phyloP scores from a whole-genome alignment of 1,140 invertebrate species.

The Aethina tumida region DNA sequence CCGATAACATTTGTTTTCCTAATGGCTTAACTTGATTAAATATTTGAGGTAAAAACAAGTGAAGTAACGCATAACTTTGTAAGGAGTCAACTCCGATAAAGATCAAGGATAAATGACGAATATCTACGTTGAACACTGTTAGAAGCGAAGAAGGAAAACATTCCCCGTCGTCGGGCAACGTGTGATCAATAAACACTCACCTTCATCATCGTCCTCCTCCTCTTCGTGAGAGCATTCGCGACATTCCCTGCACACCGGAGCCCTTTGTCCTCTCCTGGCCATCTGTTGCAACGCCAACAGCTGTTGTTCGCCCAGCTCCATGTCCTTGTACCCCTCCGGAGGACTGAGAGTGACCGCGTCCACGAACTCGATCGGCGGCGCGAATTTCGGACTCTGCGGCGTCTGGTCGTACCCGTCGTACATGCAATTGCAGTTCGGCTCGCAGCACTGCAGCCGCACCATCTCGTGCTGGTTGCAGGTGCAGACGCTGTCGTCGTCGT shows the following conservation, averaged over 20 bases:
- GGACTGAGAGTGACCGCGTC: slow-evolving; percentile 74
- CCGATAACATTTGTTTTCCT: too few relatives aligned
- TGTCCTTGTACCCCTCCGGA: slow-evolving; percentile 76
- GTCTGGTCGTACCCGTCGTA: slow-evolving; percentile 34
- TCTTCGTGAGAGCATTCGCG: slow-evolving; percentile 30
- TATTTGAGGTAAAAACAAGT: too few relatives aligned
- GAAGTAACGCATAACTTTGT: too few relatives aligned
- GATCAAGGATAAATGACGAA: too few relatives aligned
- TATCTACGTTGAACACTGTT: too few relatives aligned
- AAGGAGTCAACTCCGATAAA: too few relatives aligned
- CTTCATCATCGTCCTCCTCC: slow-evolving; percentile 19
- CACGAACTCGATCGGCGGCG: slow-evolving; percentile 52
- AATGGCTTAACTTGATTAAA: too few relatives aligned
- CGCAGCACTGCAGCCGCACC: slow-evolving; percentile 51
- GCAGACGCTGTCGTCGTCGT: slow-evolving; percentile 50
- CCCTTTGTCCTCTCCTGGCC: slow-evolving; percentile 40
- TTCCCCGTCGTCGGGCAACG: too few relatives aligned
- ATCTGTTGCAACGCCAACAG: slow-evolving; percentile 42
- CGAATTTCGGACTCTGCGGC: slow-evolving; percentile 42
- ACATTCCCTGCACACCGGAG: slow-evolving; percentile 33
- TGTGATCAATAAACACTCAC: slow-evolving; percentile 8
- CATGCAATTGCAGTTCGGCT: slow-evolving; percentile 45
- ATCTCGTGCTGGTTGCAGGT: slow-evolving; percentile 64
- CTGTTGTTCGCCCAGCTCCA: slow-evolving; percentile 43
- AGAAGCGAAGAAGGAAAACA: too few relatives aligned